A percentile compares a stretch with the other conserved stretches of the same genome.
phyloP scores from a whole-genome alignment of 2,888 invertebrate genomes.

The Mythimna vitellina region DNA sequence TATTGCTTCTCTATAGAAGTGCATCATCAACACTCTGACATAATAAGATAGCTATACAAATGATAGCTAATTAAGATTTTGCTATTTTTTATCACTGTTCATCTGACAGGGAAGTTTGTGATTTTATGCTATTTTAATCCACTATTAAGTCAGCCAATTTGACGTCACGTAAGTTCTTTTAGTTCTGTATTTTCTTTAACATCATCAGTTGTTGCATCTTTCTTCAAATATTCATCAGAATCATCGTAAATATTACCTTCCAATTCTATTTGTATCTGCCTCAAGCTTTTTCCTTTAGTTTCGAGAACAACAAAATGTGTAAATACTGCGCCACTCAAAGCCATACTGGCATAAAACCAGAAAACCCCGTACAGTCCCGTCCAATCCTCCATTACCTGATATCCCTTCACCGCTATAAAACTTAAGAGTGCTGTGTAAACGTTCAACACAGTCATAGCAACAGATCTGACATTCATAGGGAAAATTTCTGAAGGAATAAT shows the following conservation, averaged over 20 bases:
- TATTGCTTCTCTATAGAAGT: no score
- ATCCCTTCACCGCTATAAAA: conserved; percentile 87
- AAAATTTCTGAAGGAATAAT: conserved; percentile 90
- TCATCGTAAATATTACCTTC: conserved; percentile 78
- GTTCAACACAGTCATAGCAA: conserved; percentile 87
- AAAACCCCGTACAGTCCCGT: conserved; percentile 88
- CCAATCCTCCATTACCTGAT: conserved; percentile 85
- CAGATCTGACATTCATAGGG: conserved; percentile 90
- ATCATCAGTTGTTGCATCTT: conserved; percentile 38
- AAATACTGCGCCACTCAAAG: conserved; percentile 86
- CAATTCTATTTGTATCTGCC: conserved; percentile 77
- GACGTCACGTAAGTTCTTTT: conserved; percentile 36
- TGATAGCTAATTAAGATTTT: background rate
- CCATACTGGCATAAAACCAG: conserved; percentile 85
- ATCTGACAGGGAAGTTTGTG: background rate
- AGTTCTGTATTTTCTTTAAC: conserved; percentile 50
- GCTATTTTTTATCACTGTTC: background rate
- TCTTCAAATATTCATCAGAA: conserved; percentile 59
- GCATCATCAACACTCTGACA: no score
- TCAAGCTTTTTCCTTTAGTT: conserved; percentile 89
- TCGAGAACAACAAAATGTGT: conserved; percentile 88
- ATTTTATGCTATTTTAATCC: background rate
- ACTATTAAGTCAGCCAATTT: background rate
- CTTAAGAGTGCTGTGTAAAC: conserved; percentile 86
- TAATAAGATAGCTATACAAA: no score